Conservation (phyloP, 2,888 invertebrate species). For the Euclidia mi region DNA sequence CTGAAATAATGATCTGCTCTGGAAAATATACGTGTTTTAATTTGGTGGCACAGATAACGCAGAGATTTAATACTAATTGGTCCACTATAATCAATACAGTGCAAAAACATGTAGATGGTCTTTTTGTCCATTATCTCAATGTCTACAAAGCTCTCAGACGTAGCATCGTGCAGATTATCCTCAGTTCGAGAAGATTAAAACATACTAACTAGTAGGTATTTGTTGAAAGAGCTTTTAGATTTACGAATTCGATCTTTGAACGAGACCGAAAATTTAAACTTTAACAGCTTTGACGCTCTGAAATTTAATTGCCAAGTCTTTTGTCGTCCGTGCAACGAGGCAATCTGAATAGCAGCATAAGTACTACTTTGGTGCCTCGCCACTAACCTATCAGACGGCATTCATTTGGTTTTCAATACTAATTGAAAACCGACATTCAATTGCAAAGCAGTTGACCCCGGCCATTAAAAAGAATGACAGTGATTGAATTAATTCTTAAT, state of each 20-base stretch:
- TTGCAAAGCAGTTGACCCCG: conserved; percentile 46
- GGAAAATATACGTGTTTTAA: background rate
- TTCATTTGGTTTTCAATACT: conserved; percentile 58
- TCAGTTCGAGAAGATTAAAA: no score
- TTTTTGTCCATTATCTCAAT: background rate
- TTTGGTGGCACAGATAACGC: no score
- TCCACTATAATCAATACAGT: no score
- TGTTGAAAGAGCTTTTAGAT: conserved; percentile 5
- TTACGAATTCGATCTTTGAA: conserved; percentile 29
- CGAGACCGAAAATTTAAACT: conserved; percentile 16
- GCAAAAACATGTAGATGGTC: no score
- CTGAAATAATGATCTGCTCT: no score
- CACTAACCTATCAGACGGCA: conserved; percentile 55
- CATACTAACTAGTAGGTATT: conserved; percentile 1
- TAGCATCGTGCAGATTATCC: no score
- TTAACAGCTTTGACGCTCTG: conserved; percentile 42
- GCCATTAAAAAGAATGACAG: no score
- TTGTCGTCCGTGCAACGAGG: conserved; percentile 54
- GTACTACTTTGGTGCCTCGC: conserved; percentile 40
- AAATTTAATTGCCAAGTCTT: conserved; percentile 68
- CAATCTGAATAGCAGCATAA: conserved; percentile 21
- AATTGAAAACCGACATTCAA: conserved; percentile 66
- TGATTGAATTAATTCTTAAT: no score
- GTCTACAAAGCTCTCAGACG: background rate
- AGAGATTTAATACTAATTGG: no score